Evolutionary conservation across 2,888 invertebrate genomes (phyloP), one percentile per base, ranked within the genome.

Genomic region (Sarcophaga subvicina): DNA sequence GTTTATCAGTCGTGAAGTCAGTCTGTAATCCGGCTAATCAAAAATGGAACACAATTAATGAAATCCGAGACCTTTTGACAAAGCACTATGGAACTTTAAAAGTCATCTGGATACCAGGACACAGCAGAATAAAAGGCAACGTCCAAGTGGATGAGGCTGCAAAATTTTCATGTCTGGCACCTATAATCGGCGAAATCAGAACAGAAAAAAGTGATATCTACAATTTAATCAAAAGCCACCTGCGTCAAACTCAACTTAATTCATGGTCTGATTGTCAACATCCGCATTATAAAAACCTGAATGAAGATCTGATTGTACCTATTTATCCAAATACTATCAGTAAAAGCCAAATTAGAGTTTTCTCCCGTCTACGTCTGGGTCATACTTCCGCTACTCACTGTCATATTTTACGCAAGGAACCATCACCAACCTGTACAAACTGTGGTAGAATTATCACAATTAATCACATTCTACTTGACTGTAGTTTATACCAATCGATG

Each of bases 1-100:
- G 76, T n/a, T 45, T 67, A 37, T 54, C 77, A 59, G 67, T 77
- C 4, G 3, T n/a, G 2, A 77, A 66, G n/a, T 63, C 77, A 67
- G 37, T 77, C 25, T 4, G 37, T 60, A 78, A 67, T 20, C 67
- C 78, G 3, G 5, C 25, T 8, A 69, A 45, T 5, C 14, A 27
- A 1, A 69, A 25, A 59, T 69, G 78, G 78, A 62, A 62, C 20
- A 47, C 60, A 20, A 12, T 69, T 45, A 78, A 78, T 60, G 11
- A n/a, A 3, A 78, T 78, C 25, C 45, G 69, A 4, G 45, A 78
- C 54, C n/a, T 75, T 25, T n/a, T 73, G 1, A 60, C 60, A 27
- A 4, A 37, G 2, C 59, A 72, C 12, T 4, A 20, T 62, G 14
- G 45, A 14, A 12, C 10, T 8, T n/a, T 60, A n/a, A 72, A 72